Evolutionary conservation across 1,140 invertebrate genomes (phyloP).

Genomic region (Drosophila aff.): DNA sequence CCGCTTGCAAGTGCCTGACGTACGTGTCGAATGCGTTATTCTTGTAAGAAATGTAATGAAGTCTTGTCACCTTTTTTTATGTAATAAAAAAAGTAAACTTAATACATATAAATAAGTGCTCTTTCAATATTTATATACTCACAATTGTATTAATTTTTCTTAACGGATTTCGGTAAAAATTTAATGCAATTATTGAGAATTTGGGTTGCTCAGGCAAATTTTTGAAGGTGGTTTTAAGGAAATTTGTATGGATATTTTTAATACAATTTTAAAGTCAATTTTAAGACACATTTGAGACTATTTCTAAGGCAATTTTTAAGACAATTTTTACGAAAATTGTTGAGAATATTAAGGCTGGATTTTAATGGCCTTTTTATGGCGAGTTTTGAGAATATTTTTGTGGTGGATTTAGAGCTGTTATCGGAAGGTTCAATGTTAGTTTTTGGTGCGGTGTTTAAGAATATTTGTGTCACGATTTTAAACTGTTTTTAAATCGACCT

Average conservation of each 20-base stretch:
- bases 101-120: not conserved
- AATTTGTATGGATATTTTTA: not conserved
- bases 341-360: too few relatives aligned
- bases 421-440: too few relatives aligned
- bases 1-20: slow-evolving; percentile 1
- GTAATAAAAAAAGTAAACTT: not conserved
- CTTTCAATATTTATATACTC: not conserved
- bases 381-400: too few relatives aligned
- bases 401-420: too few relatives aligned
- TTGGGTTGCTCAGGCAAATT: too few relatives aligned
- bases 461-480: too few relatives aligned
- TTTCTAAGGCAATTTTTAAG: not conserved
- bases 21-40: slow-evolving; percentile 14
- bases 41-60: too few relatives aligned
- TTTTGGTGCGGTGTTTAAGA: too few relatives aligned
- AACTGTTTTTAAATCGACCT: too few relatives aligned
- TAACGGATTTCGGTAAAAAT: not conserved
- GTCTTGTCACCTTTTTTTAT: slow-evolving; percentile 1
- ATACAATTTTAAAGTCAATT: not conserved
- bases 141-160: not conserved
- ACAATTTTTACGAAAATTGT: not conserved
- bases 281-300: not conserved
- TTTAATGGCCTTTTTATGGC: too few relatives aligned
- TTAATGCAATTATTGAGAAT: not conserved
- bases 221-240: not conserved